Evolutionary conservation across 2,113 vertebrate genomes (phyloP).

Genomic region (Myrmophylax atrothorax): DNA sequence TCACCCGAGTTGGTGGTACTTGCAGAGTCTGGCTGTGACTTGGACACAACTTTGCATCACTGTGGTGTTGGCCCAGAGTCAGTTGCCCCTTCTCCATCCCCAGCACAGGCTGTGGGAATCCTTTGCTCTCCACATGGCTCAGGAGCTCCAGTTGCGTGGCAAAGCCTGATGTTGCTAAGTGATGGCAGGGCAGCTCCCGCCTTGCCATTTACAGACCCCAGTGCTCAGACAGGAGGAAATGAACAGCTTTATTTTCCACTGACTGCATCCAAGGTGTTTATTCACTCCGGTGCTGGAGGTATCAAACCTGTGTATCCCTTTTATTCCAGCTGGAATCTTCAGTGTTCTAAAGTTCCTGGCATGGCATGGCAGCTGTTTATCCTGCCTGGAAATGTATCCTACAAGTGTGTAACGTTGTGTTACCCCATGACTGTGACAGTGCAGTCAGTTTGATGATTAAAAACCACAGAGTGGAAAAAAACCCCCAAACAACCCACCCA

Average conservation of each 20-base stretch:
- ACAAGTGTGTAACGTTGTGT: background rate
- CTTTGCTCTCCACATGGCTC: background rate
- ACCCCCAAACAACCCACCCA: accelerated
- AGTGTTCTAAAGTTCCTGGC: background rate
- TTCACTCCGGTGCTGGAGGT: background rate
- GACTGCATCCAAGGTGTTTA: background rate
- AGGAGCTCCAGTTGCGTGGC: background rate
- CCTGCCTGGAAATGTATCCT: background rate
- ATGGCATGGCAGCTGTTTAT: background rate
- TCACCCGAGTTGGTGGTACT: background rate
- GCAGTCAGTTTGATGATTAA: background rate
- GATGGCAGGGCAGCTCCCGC: background rate
- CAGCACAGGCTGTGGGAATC: background rate
- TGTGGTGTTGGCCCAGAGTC: accelerated
- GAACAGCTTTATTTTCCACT: background rate
- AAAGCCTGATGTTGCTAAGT: background rate
- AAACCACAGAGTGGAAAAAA: background rate
- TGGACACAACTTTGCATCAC: background rate
- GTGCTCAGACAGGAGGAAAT: background rate
- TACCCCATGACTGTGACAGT: background rate
- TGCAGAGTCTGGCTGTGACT: background rate
- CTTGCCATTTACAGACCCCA: background rate
- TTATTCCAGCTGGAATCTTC: background rate
- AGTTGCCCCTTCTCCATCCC: background rate
- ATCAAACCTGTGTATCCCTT: background rate